Base-by-base conservation (phyloP, 2,113 vertebrate genomes). In the Dolichallabes microphthalmus region DNA sequence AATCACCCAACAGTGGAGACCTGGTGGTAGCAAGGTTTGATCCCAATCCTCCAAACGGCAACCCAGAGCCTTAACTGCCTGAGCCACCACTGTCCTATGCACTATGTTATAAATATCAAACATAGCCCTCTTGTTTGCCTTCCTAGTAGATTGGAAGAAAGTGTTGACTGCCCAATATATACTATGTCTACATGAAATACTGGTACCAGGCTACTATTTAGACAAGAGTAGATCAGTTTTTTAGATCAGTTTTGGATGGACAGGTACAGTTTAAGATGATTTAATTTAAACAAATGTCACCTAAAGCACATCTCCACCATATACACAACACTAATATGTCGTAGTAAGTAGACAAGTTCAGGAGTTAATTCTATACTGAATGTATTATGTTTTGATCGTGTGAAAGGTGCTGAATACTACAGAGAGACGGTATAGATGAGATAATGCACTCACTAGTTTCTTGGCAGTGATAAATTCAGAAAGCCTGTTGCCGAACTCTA, bases 401-500 rank as follows among this genome's bases (percentile, higher is more conserved):
- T 12, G 55, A 35, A 22, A 22, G 76, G 30, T 22, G 76, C 53
- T 39, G 52, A 78, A 85, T 25, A 63, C 50, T 30, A 78, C 52
- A 68, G 32, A 60, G 82, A 14, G n/a, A 22, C 76, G 19, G 20
- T 73, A 19, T 22, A 77, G 81, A 77, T 86, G 78, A 86, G 82
- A 63, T 76, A 80, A 80, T 73, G 78, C 64, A 73, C 68, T 64
- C 69, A 71, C 80, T 52, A n/a, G 69, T 22, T 74, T 52, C 35
- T 35, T 86, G 77, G 78, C 85, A 85, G 85, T 86, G 85, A 90
- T 88, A 68, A 81, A 86, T 87, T 82, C 82, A 73, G 39, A 71
- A 12, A 35, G 17, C 69, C 84, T 77, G 39, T 86, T 71, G 64
- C 83, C 74, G 75, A 53, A 68, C 78, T 53, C 66, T 61, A 77